These are phyloP conservation scores for Engraulis encrasicolus DNA, from an alignment of 2,113 vertebrate species.

Conservation along the genomic window DNA sequence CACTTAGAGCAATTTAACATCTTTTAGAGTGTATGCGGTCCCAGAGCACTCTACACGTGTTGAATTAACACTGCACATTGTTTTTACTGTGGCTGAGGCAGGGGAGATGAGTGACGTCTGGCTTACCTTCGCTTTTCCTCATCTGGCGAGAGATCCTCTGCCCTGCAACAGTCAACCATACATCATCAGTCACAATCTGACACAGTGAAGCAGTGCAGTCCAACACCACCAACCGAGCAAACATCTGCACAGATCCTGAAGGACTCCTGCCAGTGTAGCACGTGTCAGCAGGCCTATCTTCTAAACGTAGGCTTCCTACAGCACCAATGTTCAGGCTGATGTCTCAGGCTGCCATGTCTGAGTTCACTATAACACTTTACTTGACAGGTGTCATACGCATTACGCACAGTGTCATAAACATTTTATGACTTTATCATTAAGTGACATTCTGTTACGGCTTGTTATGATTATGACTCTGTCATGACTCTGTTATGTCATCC, in stretches of 20 bases:
- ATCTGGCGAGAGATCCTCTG: conserved; percentile 86
- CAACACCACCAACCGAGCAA: background rate
- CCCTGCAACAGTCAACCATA: conserved; percentile 76
- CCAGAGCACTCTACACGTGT: no score
- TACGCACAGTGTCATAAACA: no score
- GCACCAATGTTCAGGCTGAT: background rate
- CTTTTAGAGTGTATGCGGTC: no score
- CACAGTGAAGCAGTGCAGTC: background rate
- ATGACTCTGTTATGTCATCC: no score
- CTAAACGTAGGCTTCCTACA: no score
- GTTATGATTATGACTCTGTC: no score
- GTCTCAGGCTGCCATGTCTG: background rate
- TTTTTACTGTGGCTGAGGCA: background rate
- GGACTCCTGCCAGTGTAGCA: background rate
- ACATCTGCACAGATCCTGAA: background rate
- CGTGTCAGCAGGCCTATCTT: background rate
- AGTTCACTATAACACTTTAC: no score
- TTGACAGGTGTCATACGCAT: no score
- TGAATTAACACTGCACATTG: no score
- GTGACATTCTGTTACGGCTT: no score
- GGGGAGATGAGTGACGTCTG: background rate
- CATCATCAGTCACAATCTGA: background rate
- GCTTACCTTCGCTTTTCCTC: conserved; percentile 92
- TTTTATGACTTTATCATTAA: no score
- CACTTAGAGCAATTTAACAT: no score